Evolutionary conservation across 2,113 vertebrate genomes (phyloP).

Genomic region (Oxygymnocypris stewartii): DNA sequence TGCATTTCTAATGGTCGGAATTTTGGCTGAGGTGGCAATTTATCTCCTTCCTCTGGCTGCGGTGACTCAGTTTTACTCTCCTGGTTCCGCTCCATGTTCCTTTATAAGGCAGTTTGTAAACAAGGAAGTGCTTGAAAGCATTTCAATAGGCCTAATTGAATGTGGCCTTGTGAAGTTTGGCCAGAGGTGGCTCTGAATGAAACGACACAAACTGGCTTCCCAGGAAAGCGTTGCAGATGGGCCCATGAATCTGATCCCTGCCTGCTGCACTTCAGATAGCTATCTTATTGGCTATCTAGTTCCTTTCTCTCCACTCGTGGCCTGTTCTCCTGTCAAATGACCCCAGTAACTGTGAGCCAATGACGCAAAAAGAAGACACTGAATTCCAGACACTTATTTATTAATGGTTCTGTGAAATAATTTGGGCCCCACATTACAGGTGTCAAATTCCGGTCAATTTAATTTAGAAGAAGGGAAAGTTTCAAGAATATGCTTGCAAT

Average conservation of each 20-base stretch:
- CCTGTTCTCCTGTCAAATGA: slow-evolving; percentile 65
- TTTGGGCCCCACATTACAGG: background rate
- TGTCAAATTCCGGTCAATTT: background rate
- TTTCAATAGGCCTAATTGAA: slow-evolving; percentile 42
- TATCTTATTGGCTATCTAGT: slow-evolving; percentile 58
- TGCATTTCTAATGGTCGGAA: slow-evolving; percentile 64
- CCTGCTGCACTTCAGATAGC: slow-evolving; percentile 52
- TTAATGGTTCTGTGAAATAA: slow-evolving; percentile 60
- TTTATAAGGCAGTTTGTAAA: slow-evolving; percentile 65
- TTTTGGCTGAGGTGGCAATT: slow-evolving; percentile 72
- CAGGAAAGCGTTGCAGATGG: slow-evolving; percentile 56
- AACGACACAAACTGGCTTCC: background rate
- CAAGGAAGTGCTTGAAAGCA: slow-evolving; percentile 56
- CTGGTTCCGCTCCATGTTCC: slow-evolving; percentile 45
- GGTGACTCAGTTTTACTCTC: slow-evolving; percentile 69
- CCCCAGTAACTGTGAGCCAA: slow-evolving; percentile 63
- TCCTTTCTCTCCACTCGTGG: slow-evolving; percentile 61
- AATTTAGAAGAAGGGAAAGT: slow-evolving; percentile 24
- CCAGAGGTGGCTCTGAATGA: slow-evolving; percentile 22
- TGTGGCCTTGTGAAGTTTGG: slow-evolving; percentile 23
- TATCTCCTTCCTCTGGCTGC: slow-evolving; percentile 61
- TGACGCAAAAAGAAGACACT: slow-evolving; percentile 65
- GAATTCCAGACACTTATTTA: slow-evolving; percentile 67
- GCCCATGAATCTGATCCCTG: slow-evolving; percentile 65
- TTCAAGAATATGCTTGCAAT: background rate